Base-by-base conservation (phyloP, 2,888 invertebrate genomes). In the Polydrusus cervinus region DNA sequence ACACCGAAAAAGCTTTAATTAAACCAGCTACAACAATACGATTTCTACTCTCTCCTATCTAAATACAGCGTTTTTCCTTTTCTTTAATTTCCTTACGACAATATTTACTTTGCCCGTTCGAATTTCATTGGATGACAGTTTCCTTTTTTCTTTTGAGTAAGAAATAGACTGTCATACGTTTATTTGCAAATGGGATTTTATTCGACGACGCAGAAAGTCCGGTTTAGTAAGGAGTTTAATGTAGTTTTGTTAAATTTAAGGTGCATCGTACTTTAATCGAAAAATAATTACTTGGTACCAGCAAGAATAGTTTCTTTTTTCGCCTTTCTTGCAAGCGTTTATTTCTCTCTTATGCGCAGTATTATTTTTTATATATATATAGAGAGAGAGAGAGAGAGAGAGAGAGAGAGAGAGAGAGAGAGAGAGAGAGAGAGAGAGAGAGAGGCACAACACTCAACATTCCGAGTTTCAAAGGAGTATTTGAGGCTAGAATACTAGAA, bases 91-190 rank as follows among this genome's bases (percentile, higher is more conserved):
- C 53, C 74, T 69, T 68, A 68, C 62, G 25, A 67, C 49, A 74
- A 74, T 74, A 74, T 74, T 74, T 74, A 74, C 74, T 74, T 67
- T 68, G 38, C 57, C 49, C 18, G 71, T 71, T 71, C 65, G 57
- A 65, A 65, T 43, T 71, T 71, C 71, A 57, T 34, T 65, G 60
- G 57, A 30, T 57, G 65, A 49, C 57, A 66, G 66, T 65, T 72
- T 49, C 49, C 45, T 61, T 53, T 62, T 49, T 43, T 51, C 65
- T 66, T 67, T 49, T 51, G 60, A 61, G 34, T 72, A 67, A 60
- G 67, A 72, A 72, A 72, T 72, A 72, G 66, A 72, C 66, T 72
- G 72, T 72, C 72, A 67, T 72, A 49, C 72, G 72, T 72, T 72
- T 72, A 67, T 72, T 72, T 72, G 57, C 67, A 45, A 49, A 60